Evolutionary conservation across 1,140 invertebrate species (phyloP).

Genomic region (Cataglyphis hispanica): DNA sequence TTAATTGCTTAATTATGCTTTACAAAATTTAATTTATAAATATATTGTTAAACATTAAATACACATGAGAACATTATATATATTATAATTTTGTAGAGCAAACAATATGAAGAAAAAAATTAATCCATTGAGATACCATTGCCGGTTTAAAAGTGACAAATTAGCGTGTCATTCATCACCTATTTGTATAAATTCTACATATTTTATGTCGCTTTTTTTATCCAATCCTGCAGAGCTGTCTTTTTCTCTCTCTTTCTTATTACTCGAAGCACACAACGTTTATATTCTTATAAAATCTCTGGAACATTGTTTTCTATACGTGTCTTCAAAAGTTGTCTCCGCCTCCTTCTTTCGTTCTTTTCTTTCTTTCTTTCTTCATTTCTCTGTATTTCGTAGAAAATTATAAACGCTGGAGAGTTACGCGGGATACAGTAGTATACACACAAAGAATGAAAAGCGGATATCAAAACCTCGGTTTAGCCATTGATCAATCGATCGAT

Average conservation of each 20-base stretch:
- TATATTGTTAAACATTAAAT: neutral
- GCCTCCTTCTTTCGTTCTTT: neutral
- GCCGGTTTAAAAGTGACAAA: constrained; percentile 13
- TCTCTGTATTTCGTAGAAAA: constrained; percentile 81
- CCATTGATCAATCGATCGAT: constrained; percentile 51
- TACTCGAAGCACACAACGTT: neutral
- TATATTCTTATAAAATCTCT: constrained; percentile 65
- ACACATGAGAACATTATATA: neutral
- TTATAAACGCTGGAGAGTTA: constrained; percentile 78
- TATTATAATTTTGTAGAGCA: too few species aligned
- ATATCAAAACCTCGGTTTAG: constrained; percentile 78
- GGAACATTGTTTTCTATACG: constrained; percentile 48
- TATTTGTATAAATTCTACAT: constrained; percentile 48
- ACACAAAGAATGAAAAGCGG: constrained; percentile 75
- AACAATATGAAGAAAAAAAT: neutral
- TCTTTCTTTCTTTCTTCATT: constrained; percentile 19
- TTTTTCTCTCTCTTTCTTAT: neutral
- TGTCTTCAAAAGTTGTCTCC: constrained; percentile 24
- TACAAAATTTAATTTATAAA: neutral
- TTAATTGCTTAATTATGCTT: neutral
- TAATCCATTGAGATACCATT: neutral
- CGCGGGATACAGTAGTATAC: constrained; percentile 70
- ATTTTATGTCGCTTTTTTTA: neutral
- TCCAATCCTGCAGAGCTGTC: neutral
- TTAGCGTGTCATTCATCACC: constrained; percentile 1